A percentile compares a stretch with the other conserved stretches of the same genome.
phyloP scores from a whole-genome alignment of 2,113 vertebrate species.

The Glareola pratincola region DNA sequence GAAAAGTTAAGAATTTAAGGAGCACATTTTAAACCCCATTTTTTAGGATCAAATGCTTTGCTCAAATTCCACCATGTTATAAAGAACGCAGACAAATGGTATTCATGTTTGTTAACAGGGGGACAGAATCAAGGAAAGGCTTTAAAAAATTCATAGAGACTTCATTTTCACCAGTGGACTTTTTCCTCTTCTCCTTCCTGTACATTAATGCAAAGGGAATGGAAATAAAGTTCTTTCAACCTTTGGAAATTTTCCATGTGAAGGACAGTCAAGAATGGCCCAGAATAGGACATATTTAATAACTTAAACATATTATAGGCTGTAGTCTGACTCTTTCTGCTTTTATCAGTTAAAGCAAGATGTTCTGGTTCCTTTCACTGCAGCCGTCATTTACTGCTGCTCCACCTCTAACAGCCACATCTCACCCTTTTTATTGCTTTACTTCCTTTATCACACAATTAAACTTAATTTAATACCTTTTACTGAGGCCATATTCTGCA shows the following conservation, averaged over 20 bases:
- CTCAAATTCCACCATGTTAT: not conserved
- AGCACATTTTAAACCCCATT: not conserved
- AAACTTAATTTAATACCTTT: conserved; percentile 30
- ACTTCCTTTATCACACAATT: conserved; percentile 21
- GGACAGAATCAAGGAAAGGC: not conserved
- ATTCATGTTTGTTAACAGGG: not conserved
- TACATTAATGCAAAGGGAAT: not conserved
- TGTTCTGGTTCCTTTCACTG: not conserved
- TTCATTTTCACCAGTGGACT: not conserved
- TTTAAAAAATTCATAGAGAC: not conserved
- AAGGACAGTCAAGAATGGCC: not conserved
- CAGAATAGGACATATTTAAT: not conserved
- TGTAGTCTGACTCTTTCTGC: not conserved
- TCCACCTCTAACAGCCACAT: not conserved
- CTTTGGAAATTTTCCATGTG: not conserved
- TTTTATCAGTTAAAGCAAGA: conserved; percentile 10
- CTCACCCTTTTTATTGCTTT: conserved; percentile 30
- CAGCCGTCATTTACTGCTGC: not conserved
- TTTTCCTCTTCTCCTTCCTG: not conserved
- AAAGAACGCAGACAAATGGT: not conserved
- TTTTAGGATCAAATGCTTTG: not conserved
- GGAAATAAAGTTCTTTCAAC: not conserved
- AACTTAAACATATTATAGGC: not conserved
- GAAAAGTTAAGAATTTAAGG: not conserved
- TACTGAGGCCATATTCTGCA: not conserved